phyloP scores from a whole-genome alignment of 92 coral and sea anemone species.

The Phenganax stokvisi region DNA sequence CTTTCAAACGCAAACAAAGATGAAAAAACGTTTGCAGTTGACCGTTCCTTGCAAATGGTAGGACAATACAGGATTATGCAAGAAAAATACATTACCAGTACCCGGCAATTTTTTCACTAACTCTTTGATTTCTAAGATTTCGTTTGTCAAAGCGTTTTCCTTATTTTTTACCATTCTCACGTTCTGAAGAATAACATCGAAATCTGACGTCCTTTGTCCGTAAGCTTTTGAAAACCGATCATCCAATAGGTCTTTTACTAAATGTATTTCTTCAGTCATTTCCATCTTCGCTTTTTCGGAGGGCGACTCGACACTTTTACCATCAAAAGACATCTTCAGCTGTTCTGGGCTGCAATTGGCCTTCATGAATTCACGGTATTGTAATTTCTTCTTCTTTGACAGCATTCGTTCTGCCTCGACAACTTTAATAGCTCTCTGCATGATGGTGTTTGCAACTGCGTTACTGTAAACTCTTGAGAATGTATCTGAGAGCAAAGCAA shows the following conservation, averaged over 20 bases:
- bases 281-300: conserved; percentile 18
- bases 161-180: conserved; percentile 2
- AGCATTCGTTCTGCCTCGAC: conserved; percentile 52
- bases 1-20: too few relatives aligned
- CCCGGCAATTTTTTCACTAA: conserved; percentile 9
- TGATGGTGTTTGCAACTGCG: conserved; percentile 60
- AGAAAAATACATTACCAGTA: not conserved
- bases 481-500: conserved; percentile 63
- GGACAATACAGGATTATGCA: too few relatives aligned
- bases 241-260: not conserved
- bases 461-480: conserved; percentile 61
- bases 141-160: conserved; percentile 15
- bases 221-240: conserved; percentile 28
- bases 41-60: too few relatives aligned
- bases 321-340: conserved; percentile 22
- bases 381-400: conserved; percentile 30
- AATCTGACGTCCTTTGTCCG: conserved; percentile 20
- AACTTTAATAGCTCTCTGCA: conserved; percentile 61
- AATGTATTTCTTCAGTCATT: not conserved
- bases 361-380: conserved; percentile 52
- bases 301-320: not conserved
- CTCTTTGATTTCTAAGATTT: conserved; percentile 9
- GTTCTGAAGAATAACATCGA: conserved; percentile 3
- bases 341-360: conserved; percentile 61
- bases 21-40: too few relatives aligned